phyloP scores from a whole-genome alignment of 2,113 vertebrate genomes.

The Malurus cyaneus region DNA sequence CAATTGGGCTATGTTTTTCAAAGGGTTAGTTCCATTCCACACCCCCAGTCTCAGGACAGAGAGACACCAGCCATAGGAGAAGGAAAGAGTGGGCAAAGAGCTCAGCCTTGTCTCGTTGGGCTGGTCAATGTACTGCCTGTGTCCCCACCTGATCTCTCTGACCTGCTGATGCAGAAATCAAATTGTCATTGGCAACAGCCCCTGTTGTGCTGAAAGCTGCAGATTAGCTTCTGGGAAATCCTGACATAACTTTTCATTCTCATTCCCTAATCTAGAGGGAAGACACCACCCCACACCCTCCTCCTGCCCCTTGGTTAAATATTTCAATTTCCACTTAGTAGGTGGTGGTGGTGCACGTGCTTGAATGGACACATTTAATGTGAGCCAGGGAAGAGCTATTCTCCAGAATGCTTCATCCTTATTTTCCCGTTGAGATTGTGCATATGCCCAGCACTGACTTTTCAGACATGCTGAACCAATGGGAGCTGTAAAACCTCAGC shows the following conservation, averaged over 20 bases:
- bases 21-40: not conserved
- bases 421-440: not conserved
- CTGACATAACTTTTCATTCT: constrained; percentile 17
- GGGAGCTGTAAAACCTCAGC: not conserved
- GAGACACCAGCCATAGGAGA: not conserved
- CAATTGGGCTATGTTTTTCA: not conserved
- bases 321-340: not conserved
- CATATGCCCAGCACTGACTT: not conserved
- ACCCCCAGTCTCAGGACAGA: not conserved
- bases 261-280: not conserved
- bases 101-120: constrained; percentile 13
- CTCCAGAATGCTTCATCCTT: not conserved
- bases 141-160: constrained; percentile 9
- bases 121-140: not conserved
- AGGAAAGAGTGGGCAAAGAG: not conserved
- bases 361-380: not conserved
- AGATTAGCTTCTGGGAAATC: constrained; percentile 63
- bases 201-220: not conserved
- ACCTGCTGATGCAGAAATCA: constrained; percentile 34
- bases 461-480: not conserved
- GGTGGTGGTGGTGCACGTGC: not conserved
- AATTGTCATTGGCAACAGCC: constrained; percentile 5
- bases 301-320: not conserved
- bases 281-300: not conserved
- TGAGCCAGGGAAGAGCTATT: not conserved